Evolutionary conservation across 2,797 vertebrate genomes (phyloP).

Genomic region (Enteromius radiatus): DNA sequence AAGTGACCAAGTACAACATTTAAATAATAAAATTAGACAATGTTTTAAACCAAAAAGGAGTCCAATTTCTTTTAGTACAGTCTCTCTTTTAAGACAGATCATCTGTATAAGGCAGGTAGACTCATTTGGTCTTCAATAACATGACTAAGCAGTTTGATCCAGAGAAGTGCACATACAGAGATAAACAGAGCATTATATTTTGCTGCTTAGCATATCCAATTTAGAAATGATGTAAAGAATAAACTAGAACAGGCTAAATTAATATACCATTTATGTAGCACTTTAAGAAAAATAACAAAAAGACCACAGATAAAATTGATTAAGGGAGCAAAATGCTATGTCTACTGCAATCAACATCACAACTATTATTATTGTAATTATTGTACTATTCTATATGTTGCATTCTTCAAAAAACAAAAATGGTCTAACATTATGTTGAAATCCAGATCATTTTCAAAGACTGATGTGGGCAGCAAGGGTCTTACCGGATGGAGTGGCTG

Average conservation of each 20-base stretch:
- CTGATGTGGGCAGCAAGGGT: not conserved
- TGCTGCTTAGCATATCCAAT: conserved; percentile 46
- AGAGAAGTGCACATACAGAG: conserved; percentile 68
- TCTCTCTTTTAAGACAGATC: not conserved
- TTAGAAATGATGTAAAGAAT: not conserved
- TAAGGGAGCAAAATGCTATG: not conserved
- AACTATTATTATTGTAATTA: too few relatives aligned
- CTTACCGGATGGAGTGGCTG: conserved; percentile 81
- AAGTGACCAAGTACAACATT: not conserved
- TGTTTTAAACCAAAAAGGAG: not conserved
- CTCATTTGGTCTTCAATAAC: conserved; percentile 38
- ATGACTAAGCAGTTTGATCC: conserved; percentile 66
- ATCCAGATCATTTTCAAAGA: not conserved
- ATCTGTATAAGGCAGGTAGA: not conserved
- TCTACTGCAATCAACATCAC: not conserved
- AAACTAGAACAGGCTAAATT: not conserved
- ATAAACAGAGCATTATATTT: conserved; percentile 58
- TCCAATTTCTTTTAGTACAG: not conserved
- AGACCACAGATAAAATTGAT: not conserved
- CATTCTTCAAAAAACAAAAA: not conserved
- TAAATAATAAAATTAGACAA: not conserved
- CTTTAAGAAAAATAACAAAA: not conserved
- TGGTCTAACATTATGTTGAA: not conserved
- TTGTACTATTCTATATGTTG: not conserved
- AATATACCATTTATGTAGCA: not conserved